A percentile compares a stretch with the other conserved stretches of the same genome.
These are phyloP conservation scores for Peromyscus polionotus DNA, from an alignment of 2,113 vertebrate genomes.

Conservation along the genomic window DNA sequence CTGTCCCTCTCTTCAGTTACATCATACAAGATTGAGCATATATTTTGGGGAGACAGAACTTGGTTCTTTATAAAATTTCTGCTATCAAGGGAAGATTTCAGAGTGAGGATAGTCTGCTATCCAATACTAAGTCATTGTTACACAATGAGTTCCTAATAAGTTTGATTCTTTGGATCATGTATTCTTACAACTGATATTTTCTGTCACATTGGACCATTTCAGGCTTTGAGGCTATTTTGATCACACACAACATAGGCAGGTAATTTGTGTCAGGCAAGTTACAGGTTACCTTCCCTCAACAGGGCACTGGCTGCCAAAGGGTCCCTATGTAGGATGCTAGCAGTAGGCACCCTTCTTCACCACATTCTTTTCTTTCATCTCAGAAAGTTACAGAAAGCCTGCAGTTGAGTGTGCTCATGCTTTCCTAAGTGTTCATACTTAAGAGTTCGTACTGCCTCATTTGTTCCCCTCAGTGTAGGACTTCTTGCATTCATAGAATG, in stretches of 20 bases:
- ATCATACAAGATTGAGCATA: background rate
- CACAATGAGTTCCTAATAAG: background rate
- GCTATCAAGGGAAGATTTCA: background rate
- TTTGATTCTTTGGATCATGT: background rate
- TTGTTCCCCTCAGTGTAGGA: background rate
- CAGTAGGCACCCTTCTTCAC: background rate
- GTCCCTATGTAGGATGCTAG: too few relatives aligned
- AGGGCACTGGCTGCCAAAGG: background rate
- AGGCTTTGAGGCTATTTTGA: background rate
- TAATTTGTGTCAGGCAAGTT: background rate
- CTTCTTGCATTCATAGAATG: background rate
- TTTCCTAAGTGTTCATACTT: background rate
- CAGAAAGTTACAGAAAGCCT: slow-evolving; percentile 4
- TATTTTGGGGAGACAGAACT: background rate
- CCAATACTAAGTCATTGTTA: background rate
- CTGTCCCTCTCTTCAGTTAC: background rate
- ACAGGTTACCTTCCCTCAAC: background rate
- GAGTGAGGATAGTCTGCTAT: background rate
- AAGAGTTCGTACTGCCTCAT: background rate
- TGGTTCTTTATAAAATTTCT: background rate
- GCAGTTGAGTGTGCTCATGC: background rate
- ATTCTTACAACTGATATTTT: background rate
- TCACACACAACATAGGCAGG: background rate
- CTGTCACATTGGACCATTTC: too few relatives aligned
- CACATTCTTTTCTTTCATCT: background rate